Conservation (phyloP, 2,113 vertebrate species). For the Callaeas wilsoni region DNA sequence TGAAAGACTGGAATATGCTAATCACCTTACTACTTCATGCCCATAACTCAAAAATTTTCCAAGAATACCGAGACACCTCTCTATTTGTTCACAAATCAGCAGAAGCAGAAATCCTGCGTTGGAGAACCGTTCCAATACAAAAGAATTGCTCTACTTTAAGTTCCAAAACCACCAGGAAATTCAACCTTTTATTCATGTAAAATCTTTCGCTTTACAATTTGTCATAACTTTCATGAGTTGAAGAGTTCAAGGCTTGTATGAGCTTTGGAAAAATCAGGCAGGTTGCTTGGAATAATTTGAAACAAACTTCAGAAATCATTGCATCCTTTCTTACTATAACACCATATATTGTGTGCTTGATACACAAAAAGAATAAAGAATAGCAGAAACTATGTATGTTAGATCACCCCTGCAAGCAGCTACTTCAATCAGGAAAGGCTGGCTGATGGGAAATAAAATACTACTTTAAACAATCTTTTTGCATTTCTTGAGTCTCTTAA, state of each 20-base stretch:
- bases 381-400: not conserved
- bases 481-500: not conserved
- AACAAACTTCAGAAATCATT: not conserved
- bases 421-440: not conserved
- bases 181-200: not conserved
- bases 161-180: not conserved
- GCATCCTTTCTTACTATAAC: not conserved
- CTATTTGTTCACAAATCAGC: not conserved
- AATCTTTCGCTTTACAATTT: not conserved
- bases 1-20: not conserved
- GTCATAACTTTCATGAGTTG: not conserved
- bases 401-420: not conserved
- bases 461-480: not conserved
- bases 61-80: not conserved
- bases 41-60: not conserved
- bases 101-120: not conserved
- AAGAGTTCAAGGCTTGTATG: not conserved
- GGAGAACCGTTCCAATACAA: not conserved
- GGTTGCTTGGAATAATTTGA: not conserved
- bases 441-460: not conserved
- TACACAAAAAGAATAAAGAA: not conserved
- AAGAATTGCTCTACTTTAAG: not conserved
- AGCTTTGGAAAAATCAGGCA: not conserved
- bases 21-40: not conserved
- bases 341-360: not conserved